Percentiles rank a stretch among this genome's conserved stretches.
Conservation (phyloP, 1,140 invertebrate species). For the Conopomorpha cramerella region DNA sequence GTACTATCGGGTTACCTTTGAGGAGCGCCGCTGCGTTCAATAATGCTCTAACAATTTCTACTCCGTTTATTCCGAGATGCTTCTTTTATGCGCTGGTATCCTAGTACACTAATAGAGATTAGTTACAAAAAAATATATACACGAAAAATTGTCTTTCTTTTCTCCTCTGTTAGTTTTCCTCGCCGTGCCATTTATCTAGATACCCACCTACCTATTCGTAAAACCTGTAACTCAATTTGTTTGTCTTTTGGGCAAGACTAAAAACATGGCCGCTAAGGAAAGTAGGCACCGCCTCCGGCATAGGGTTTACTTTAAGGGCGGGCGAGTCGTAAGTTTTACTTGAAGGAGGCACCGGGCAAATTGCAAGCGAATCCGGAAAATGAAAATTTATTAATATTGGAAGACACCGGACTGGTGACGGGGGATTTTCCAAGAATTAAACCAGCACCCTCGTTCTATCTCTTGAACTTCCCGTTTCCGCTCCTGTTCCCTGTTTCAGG, state of each 20-base stretch:
- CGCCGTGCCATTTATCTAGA: too few relatives aligned
- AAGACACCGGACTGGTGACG: constrained; percentile 21
- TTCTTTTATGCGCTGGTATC: too few relatives aligned
- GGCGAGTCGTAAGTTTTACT: constrained; percentile 42
- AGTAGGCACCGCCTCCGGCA: constrained; percentile 17
- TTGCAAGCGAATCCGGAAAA: constrained; percentile 49
- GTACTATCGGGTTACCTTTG: constrained; percentile 42
- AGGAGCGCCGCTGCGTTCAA: constrained; percentile 37
- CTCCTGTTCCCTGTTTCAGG: not conserved
- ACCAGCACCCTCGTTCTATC: constrained; percentile 11
- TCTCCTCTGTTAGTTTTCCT: too few relatives aligned
- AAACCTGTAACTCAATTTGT: constrained; percentile 44
- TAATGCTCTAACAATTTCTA: constrained; percentile 31
- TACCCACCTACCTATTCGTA: too few relatives aligned
- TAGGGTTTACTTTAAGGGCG: constrained; percentile 43
- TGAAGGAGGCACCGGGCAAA: constrained; percentile 33
- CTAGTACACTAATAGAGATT: too few relatives aligned
- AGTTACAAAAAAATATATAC: too few relatives aligned
- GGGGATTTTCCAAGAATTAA: constrained; percentile 38
- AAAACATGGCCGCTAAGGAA: too few relatives aligned
- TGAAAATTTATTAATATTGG: constrained; percentile 56
- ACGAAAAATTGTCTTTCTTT: too few relatives aligned
- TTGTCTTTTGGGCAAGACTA: too few relatives aligned
- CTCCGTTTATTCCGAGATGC: constrained; percentile 40
- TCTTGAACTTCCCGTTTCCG: too few relatives aligned